Conservation (phyloP, 2,888 invertebrate species). For the Euspilapteryx auroguttella region DNA sequence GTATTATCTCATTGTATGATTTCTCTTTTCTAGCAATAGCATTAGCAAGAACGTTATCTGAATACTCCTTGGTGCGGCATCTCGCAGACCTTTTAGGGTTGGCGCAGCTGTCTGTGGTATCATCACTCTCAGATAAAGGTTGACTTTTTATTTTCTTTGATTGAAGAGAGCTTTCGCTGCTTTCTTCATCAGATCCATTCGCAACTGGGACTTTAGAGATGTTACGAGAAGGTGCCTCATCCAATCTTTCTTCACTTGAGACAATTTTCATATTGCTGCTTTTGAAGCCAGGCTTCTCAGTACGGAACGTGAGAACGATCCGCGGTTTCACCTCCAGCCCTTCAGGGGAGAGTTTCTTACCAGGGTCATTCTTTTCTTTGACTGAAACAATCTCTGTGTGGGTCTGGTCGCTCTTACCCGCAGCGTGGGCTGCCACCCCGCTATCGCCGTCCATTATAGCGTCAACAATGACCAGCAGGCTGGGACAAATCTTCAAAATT, state of each 20-base stretch:
- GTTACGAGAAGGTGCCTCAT: conserved; percentile 31
- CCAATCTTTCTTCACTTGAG: conserved; percentile 41
- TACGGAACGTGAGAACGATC: conserved; percentile 65
- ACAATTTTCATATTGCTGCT: conserved; percentile 55
- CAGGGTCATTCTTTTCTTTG: neutral
- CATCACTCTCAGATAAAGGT: conserved; percentile 36
- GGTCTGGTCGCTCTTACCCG: no score
- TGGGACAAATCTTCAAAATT: no score
- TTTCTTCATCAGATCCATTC: conserved; percentile 37
- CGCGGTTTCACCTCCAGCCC: conserved; percentile 61
- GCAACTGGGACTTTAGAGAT: conserved; percentile 26
- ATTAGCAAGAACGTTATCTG: conserved; percentile 66
- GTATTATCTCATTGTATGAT: conserved; percentile 57
- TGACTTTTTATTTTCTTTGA: conserved; percentile 21
- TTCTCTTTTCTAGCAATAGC: conserved; percentile 76
- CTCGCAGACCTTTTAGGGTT: conserved; percentile 66
- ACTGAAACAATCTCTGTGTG: no score
- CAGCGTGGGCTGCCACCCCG: no score
- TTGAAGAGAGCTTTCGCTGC: conserved; percentile 20
- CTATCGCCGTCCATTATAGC: no score
- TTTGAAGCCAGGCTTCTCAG: conserved; percentile 59
- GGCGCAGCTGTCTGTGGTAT: conserved; percentile 20
- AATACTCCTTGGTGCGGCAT: conserved; percentile 63
- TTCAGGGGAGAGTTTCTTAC: conserved; percentile 7
- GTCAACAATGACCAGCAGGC: no score